Base-by-base conservation (phyloP, 2,888 invertebrate genomes). In the Eurois occulta region DNA sequence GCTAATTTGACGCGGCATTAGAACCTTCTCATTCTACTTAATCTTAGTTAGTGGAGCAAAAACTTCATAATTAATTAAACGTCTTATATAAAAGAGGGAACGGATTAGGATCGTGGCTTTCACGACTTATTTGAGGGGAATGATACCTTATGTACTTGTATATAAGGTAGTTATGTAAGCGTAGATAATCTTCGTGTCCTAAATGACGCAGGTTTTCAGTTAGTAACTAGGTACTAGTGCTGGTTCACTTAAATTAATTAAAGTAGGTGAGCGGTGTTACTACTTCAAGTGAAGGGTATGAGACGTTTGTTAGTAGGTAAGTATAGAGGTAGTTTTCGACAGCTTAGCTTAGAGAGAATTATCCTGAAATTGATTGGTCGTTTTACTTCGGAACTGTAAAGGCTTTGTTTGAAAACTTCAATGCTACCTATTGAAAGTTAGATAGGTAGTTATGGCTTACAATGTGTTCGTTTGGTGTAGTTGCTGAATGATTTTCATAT, bases 231-330 rank as follows among this genome's bases (percentile, higher is more conserved):
- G 32, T 72, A 87, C 82, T 78, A 75, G 86, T 79, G 79, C 84
- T 83, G 85, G 89, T 85, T 87, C 85, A 83, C 87, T 87, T 89
- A 90, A 90, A 91, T 91, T 92, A 91, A 91, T 91, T 91, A 88
- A 91, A 91, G 83, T 90, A 89, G 86, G 86, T 88, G 85, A 80
- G 86, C 76, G 87, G 81, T 86, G 75, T 35, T 85, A 84, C 55
- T 55, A 85, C 82, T 78, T 80, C 41, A 65, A 80, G 83, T 86
- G 79, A 87, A 88, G 87, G 85, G 81, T 73, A 75, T 66, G 84
- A 35, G 66, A n/a, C n/a, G 60, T 11, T 62, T 60, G 69, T 77
- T 43, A 48, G 21, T 58, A n/a, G 67, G 11, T 60, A 71, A 18
- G 3, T 55, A 79, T 38, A 16, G 32, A 41, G 32, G 24, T 65